phyloP scores from a whole-genome alignment of 2,888 invertebrate species.

The Pherbina coryleti region DNA sequence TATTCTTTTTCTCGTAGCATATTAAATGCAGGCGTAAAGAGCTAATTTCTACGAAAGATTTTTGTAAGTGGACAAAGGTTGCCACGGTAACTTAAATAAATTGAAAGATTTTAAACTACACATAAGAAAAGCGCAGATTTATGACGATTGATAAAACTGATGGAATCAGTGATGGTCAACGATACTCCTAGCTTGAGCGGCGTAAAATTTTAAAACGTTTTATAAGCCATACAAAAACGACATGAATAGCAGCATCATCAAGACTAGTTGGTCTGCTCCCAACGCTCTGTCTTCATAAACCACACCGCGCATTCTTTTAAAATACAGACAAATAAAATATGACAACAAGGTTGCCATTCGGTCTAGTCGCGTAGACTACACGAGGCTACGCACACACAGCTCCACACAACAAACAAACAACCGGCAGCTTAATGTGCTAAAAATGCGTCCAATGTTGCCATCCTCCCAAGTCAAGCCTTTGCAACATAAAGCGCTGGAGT shows the following conservation, averaged over 20 bases:
- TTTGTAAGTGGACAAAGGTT: background rate
- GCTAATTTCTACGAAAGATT: background rate
- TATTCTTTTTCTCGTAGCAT: constrained; percentile 10
- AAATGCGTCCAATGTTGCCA: background rate
- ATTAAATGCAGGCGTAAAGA: constrained; percentile 12
- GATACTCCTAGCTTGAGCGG: background rate
- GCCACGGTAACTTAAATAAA: background rate
- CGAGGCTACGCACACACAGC: background rate
- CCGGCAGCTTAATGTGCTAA: background rate
- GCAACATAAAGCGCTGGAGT: background rate
- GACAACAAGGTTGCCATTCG: constrained; percentile 29
- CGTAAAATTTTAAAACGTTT: too few species aligned
- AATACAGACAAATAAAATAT: constrained; percentile 19
- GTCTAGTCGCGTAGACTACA: constrained; percentile 20
- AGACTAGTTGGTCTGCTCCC: too few species aligned
- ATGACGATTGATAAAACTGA: background rate
- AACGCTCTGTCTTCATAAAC: background rate
- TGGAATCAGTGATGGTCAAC: background rate
- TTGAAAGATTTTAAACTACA: background rate
- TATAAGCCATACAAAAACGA: too few species aligned
- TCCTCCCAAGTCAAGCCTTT: background rate
- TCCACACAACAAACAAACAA: background rate
- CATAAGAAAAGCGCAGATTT: background rate
- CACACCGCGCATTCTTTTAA: background rate
- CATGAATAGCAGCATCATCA: too few species aligned